A percentile compares a stretch with the other conserved stretches of the same genome.
Conservation (phyloP, 2,113 vertebrate genomes). For the Rhegmatorhina hoffmannsi region DNA sequence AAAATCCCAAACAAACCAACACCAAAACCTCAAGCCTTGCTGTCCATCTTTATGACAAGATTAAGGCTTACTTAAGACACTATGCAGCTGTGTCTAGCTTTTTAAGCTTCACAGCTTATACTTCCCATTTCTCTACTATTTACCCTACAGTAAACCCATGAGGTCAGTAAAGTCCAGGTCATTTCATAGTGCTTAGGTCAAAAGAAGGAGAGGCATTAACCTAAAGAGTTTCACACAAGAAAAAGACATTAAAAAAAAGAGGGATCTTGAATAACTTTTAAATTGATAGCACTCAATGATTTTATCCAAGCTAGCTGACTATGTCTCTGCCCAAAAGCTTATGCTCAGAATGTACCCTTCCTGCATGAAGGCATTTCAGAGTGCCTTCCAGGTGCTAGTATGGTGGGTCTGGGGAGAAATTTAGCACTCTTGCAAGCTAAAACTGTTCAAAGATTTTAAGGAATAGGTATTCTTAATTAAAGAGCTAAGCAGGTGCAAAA, state of each 20-base stretch:
- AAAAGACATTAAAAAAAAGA: background rate
- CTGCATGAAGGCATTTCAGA: background rate
- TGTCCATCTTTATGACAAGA: background rate
- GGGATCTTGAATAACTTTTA: background rate
- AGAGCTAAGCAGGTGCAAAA: background rate
- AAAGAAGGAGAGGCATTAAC: background rate
- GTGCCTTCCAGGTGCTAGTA: background rate
- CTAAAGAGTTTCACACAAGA: background rate
- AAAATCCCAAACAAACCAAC: background rate
- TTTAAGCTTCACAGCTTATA: background rate
- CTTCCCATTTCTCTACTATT: background rate
- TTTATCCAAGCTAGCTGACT: background rate
- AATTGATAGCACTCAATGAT: fast-evolving
- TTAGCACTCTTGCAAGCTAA: background rate
- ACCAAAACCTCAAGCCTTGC: background rate
- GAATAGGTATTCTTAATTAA: background rate
- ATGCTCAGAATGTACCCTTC: background rate
- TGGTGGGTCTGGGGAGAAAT: background rate
- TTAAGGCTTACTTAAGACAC: background rate
- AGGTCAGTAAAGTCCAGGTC: background rate
- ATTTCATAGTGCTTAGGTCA: background rate
- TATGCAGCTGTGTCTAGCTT: background rate
- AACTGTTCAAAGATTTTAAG: background rate
- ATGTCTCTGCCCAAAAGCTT: background rate
- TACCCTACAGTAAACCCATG: background rate